Conservation (phyloP, 1,140 invertebrate genomes). For the Papilio polyxenes region DNA sequence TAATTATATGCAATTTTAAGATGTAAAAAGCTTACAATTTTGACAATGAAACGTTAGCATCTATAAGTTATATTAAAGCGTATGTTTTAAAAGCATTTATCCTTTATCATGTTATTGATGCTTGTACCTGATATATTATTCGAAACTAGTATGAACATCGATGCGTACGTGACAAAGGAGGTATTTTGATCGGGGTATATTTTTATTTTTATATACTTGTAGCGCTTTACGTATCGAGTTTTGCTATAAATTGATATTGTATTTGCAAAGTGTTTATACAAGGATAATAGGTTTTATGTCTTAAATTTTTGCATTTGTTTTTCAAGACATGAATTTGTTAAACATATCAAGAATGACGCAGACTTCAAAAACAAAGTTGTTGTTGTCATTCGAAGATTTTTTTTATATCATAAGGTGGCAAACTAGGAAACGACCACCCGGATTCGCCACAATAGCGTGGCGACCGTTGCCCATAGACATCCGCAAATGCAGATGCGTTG, state of each 20-base stretch:
- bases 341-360: too few species aligned
- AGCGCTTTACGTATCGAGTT: conserved; percentile 14
- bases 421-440: too few species aligned
- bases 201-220: conserved; percentile 2
- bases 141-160: not conserved
- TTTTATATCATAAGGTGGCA: too few species aligned
- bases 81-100: not conserved
- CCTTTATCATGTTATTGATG: not conserved
- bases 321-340: not conserved
- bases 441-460: too few species aligned
- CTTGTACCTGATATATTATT: not conserved
- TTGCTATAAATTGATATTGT: not conserved
- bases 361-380: too few species aligned
- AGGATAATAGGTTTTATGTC: not conserved
- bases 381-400: too few species aligned
- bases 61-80: not conserved
- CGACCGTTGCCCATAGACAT: too few species aligned
- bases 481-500: too few species aligned
- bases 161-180: conserved; percentile 2
- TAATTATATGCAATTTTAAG: too few species aligned
- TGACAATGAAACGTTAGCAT: too few species aligned
- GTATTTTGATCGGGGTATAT: conserved; percentile 2
- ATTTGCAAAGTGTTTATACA: not conserved
- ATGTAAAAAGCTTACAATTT: too few species aligned
- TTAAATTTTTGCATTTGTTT: not conserved